Evolutionary conservation across 2,113 vertebrate genomes (phyloP).

Genomic region (Climacteris rufus): DNA sequence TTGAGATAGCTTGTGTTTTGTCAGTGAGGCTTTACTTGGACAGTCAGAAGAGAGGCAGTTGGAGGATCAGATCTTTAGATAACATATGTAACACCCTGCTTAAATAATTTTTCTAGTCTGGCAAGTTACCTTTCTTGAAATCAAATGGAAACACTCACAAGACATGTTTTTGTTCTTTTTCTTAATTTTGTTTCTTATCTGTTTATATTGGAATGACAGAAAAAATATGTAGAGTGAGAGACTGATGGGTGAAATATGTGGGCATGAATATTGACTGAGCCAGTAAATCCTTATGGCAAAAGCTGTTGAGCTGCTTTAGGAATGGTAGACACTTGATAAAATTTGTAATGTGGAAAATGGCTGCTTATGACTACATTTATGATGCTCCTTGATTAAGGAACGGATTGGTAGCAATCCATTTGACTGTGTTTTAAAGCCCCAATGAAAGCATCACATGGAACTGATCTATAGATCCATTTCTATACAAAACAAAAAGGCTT

Average conservation of each 20-base stretch:
- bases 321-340: neutral
- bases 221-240: neutral
- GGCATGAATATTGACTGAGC: neutral
- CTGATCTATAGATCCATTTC: neutral
- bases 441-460: neutral
- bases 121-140: neutral
- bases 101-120: neutral
- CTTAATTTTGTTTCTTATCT: neutral
- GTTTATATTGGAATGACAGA: neutral
- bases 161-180: neutral
- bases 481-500: neutral
- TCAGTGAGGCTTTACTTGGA: neutral
- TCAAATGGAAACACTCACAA: neutral
- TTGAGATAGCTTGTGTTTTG: neutral
- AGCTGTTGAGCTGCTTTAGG: neutral
- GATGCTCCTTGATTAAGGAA: neutral
- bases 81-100: neutral
- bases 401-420: neutral
- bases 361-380: neutral
- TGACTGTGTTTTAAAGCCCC: neutral
- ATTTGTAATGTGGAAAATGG: neutral
- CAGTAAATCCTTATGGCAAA: neutral
- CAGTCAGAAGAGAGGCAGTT: neutral
- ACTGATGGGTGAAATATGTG: neutral
- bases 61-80: neutral